Evolutionary conservation across 2,888 invertebrate species (phyloP).

Genomic region (Orchestes rusci): DNA sequence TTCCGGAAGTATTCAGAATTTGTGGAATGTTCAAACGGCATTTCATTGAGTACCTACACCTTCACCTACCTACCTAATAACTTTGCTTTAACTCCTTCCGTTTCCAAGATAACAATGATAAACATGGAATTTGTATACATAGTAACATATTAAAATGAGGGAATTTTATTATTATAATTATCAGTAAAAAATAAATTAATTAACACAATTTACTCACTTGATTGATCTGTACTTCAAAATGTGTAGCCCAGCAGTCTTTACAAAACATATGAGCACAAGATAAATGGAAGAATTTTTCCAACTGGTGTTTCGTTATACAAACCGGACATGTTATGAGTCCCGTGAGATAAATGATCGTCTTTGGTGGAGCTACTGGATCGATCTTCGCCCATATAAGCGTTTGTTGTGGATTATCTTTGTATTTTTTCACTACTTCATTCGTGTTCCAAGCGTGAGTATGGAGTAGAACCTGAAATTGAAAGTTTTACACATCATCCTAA

Average conservation of each 20-base stretch:
- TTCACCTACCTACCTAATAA: too few species aligned
- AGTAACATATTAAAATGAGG: not conserved
- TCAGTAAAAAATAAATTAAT: too few species aligned
- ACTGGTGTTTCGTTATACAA: slow-evolving; percentile 59
- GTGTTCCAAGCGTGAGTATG: slow-evolving; percentile 88
- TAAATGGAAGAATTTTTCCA: slow-evolving; percentile 69
- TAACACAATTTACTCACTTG: too few species aligned
- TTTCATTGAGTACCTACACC: too few species aligned
- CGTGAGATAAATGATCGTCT: slow-evolving; percentile 34
- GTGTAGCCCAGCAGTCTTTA: slow-evolving; percentile 92
- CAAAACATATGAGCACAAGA: slow-evolving; percentile 93
- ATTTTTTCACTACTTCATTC: slow-evolving; percentile 72
- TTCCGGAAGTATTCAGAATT: too few species aligned
- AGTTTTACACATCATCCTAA: not conserved
- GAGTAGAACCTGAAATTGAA: slow-evolving; percentile 58
- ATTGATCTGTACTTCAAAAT: slow-evolving; percentile 93
- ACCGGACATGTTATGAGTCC: slow-evolving; percentile 60
- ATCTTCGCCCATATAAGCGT: slow-evolving; percentile 50
- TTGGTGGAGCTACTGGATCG: slow-evolving; percentile 46
- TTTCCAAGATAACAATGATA: not conserved
- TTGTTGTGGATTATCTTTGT: slow-evolving; percentile 67
- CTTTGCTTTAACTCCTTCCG: not conserved
- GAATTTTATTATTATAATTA: too few species aligned
- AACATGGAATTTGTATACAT: not conserved
- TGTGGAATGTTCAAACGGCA: too few species aligned